A percentile compares a stretch with the other conserved stretches of the same genome.
Conservation (phyloP, 2,888 invertebrate genomes). For the Leucoptera coffeella region DNA sequence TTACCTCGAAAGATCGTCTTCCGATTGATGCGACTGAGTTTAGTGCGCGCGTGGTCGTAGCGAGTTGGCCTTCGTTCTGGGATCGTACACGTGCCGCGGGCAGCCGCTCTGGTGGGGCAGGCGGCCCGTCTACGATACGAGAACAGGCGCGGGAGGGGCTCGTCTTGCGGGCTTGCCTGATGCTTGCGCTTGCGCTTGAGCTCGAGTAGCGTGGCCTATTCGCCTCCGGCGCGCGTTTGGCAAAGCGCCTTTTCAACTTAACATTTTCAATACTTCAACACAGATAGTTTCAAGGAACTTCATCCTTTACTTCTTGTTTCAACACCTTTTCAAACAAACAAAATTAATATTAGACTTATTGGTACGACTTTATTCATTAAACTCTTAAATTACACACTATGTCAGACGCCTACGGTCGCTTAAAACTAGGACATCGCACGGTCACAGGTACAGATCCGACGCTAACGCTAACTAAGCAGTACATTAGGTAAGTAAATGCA, state of each 20-base stretch:
- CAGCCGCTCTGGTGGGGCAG: too few species aligned
- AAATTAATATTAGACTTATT: conserved; percentile 62
- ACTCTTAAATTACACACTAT: too few species aligned
- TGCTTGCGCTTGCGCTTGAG: conserved; percentile 47
- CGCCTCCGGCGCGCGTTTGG: conserved; percentile 15
- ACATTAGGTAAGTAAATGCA: conserved; percentile 36
- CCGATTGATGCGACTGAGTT: conserved; percentile 9
- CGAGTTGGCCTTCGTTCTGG: conserved; percentile 24
- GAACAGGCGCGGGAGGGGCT: conserved; percentile 1
- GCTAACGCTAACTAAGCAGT: conserved; percentile 21
- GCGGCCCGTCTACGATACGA: conserved; percentile 3
- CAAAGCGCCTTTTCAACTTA: conserved; percentile 42
- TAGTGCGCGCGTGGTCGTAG: conserved; percentile 16
- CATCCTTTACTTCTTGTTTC: conserved; percentile 80
- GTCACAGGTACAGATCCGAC: conserved; percentile 21
- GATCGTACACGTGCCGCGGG: too few species aligned
- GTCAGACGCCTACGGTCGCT: too few species aligned
- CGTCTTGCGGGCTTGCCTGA: conserved; percentile 10
- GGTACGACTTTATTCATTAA: too few species aligned
- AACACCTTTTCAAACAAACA: conserved; percentile 80
- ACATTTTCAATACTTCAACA: conserved; percentile 52
- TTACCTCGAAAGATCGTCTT: too few species aligned
- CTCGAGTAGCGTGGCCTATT: too few species aligned
- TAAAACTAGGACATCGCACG: too few species aligned
- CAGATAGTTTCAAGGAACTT: conserved; percentile 57